Conservation (phyloP, 2,888 invertebrate genomes). For the Drosophila basisetae region DNA sequence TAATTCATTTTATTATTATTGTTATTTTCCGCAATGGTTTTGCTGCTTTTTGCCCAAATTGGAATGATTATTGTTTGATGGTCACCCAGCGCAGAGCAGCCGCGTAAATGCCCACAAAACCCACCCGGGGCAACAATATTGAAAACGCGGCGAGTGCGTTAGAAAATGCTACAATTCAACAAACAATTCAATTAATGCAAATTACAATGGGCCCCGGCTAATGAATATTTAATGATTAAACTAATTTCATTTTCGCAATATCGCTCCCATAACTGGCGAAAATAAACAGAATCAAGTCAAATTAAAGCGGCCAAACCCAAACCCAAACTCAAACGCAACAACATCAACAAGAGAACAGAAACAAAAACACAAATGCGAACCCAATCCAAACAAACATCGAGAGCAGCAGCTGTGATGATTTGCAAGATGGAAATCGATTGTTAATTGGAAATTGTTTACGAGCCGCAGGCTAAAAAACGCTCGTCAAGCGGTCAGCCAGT, state of each 20-base stretch:
- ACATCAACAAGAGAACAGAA: not conserved
- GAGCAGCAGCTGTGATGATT: slow-evolving; percentile 52
- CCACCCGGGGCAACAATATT: slow-evolving; percentile 34
- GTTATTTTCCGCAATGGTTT: slow-evolving; percentile 52
- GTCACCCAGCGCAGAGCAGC: slow-evolving; percentile 1
- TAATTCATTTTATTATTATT: slow-evolving; percentile 81
- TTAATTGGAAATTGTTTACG: slow-evolving; percentile 75
- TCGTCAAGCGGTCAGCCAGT: slow-evolving; percentile 26
- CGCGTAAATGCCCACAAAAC: not conserved
- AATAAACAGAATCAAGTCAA: slow-evolving; percentile 23
- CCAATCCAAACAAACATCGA: slow-evolving; percentile 1
- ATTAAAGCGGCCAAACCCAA: slow-evolving; percentile 10
- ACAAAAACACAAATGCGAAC: slow-evolving; percentile 1
- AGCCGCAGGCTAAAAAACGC: slow-evolving; percentile 51
- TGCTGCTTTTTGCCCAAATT: slow-evolving; percentile 26
- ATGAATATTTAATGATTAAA: slow-evolving; percentile 81
- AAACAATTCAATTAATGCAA: slow-evolving; percentile 83
- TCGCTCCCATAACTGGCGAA: slow-evolving; percentile 32
- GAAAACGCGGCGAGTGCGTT: slow-evolving; percentile 33
- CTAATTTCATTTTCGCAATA: slow-evolving; percentile 78
- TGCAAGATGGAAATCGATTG: slow-evolving; percentile 60
- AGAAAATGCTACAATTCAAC: slow-evolving; percentile 72
- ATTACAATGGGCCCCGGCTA: slow-evolving; percentile 70
- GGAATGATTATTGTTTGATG: slow-evolving; percentile 59
- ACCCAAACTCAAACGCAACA: slow-evolving; percentile 11